phyloP scores from a whole-genome alignment of 2,797 vertebrate genomes.

The Chelidonichthys spinosus region DNA sequence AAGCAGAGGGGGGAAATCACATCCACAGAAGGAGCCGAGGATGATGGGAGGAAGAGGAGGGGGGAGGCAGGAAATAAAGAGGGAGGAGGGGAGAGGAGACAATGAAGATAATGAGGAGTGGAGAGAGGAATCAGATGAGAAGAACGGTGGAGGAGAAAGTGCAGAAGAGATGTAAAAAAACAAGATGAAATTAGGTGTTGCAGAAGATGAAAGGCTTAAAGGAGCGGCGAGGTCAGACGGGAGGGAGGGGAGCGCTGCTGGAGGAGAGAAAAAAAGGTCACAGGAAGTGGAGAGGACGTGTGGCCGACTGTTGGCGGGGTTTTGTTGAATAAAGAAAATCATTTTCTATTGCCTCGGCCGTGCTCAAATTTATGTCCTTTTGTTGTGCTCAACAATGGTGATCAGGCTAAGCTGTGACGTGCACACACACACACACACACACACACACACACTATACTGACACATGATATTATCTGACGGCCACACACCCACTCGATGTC shows the following conservation, averaged over 20 bases:
- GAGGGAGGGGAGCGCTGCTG: background rate
- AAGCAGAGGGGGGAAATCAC: slow-evolving; percentile 2
- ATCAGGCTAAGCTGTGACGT: slow-evolving; percentile 8
- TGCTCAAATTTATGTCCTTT: slow-evolving; percentile 18
- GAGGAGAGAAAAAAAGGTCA: slow-evolving; percentile 2
- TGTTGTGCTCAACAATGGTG: slow-evolving; percentile 20
- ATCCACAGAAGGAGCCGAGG: slow-evolving; percentile 3
- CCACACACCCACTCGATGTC: slow-evolving; percentile 54
- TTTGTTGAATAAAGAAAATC: slow-evolving; percentile 22
- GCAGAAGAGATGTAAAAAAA: background rate
- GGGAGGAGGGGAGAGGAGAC: slow-evolving; percentile 1
- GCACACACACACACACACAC: slow-evolving; percentile 24
- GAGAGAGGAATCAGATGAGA: slow-evolving; percentile 33
- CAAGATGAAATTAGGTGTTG: slow-evolving; percentile 16
- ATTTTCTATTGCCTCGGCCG: slow-evolving; percentile 16
- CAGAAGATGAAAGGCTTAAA: slow-evolving; percentile 39
- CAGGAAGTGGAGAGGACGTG: slow-evolving; percentile 8
- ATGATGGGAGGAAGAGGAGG: background rate
- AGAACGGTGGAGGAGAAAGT: background rate
- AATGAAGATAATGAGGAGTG: slow-evolving; percentile 32
- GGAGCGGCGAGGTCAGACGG: slow-evolving; percentile 10
- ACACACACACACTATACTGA: slow-evolving; percentile 35
- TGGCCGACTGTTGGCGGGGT: background rate
- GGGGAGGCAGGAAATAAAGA: slow-evolving; percentile 14
- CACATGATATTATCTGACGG: slow-evolving; percentile 58